Evolutionary conservation across 1,140 invertebrate species (phyloP).

Genomic region (Magallana ariakensis): DNA sequence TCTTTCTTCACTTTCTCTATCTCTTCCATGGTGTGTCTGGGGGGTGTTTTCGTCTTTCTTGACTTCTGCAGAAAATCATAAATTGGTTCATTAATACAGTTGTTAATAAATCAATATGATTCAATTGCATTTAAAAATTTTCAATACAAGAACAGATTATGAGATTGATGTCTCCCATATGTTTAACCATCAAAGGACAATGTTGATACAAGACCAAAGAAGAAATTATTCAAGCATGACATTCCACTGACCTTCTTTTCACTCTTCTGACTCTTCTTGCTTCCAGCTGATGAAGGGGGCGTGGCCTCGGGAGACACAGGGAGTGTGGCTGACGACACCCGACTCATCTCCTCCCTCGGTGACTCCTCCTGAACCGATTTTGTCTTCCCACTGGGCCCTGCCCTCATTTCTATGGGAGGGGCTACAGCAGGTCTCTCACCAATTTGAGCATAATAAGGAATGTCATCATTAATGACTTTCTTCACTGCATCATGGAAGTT

Average conservation of each 20-base stretch:
- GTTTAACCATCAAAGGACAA: too few species aligned
- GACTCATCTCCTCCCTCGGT: constrained; percentile 26
- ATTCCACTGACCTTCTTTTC: constrained; percentile 16
- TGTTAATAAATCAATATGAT: too few species aligned
- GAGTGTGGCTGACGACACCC: constrained; percentile 40
- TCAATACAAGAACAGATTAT: too few species aligned
- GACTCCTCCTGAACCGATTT: constrained; percentile 1
- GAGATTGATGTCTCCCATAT: too few species aligned
- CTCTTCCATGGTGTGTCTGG: constrained; percentile 52
- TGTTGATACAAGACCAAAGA: too few species aligned
- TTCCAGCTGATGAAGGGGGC: constrained; percentile 48
- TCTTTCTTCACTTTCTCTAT: constrained; percentile 59
- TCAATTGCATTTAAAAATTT: too few species aligned
- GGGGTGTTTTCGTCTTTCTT: constrained; percentile 42
- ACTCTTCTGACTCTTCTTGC: constrained; percentile 45
- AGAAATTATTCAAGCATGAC: too few species aligned
- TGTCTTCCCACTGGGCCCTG: constrained; percentile 14
- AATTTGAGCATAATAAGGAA: constrained; percentile 77
- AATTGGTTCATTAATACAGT: too few species aligned
- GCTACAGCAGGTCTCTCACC: constrained; percentile 48
- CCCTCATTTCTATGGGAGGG: constrained; percentile 34
- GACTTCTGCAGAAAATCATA: neutral
- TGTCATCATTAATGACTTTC: constrained; percentile 74
- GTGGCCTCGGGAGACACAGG: constrained; percentile 27
- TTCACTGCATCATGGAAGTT: constrained; percentile 74